Base-by-base conservation (phyloP, 2,888 invertebrate genomes). In the Gisinianus flammeolus region DNA sequence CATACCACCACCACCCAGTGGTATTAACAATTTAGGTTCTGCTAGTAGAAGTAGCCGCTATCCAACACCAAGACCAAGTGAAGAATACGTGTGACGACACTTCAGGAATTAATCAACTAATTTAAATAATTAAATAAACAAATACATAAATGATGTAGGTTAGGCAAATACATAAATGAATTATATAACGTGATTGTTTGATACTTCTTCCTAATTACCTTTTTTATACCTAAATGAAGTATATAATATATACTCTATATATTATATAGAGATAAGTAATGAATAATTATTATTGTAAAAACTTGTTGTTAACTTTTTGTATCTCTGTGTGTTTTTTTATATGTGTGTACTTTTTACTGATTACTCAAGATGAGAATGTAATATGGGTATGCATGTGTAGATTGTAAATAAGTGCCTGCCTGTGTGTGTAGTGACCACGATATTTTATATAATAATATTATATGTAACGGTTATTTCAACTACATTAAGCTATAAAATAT, bases 11-110 rank as follows among this genome's bases (percentile, higher is more conserved):
- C 79, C 80, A 35, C 74, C 80, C 26, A 82, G 73, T 73, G 71
- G 74, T 68, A 79, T 79, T 26, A 81, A 81, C 74, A 81, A 80
- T 79, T 74, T 81, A 76, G 82, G 82, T 64, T 80, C 80, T 64
- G 73, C 82, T 58, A 79, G 82, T 80, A 80, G 84, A 78, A 79
- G 80, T 78, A 81, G 83, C 79, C 74, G 82, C n/a, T 82, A 82
- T 69, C 81, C 82, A 87, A 93, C 93, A 83, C 92, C 93, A 83
- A 94, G 95, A 88, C 94, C 94, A 77, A 94, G 94, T 77, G 95
- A 95, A 88, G 95, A 95, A 88, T 95, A 95, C 88, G 95, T 95
- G 87, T 94, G 88, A 87, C 24, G 28, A 33, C 44, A 19, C 19
- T 19, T 44, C n/a, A n/a, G n/a, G n/a, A n/a, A n/a, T 56, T 3